phyloP scores from a whole-genome alignment of 2,888 invertebrate genomes.

The Agonopterix alstromeriana region DNA sequence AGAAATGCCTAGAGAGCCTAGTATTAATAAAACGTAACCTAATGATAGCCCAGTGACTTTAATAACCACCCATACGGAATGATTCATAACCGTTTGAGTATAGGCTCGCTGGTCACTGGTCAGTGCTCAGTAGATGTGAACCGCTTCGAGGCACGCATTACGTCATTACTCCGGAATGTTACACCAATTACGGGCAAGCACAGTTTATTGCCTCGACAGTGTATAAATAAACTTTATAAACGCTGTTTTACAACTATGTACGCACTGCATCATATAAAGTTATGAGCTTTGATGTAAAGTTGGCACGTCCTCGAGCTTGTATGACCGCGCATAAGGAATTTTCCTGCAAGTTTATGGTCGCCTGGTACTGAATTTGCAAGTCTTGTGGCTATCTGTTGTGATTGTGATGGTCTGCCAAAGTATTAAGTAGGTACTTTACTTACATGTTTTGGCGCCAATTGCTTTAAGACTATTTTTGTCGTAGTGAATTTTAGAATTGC shows the following conservation, averaged over 20 bases:
- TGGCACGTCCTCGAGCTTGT: too few relatives aligned
- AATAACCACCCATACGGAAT: slow-evolving; percentile 15
- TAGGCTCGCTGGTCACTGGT: slow-evolving; percentile 11
- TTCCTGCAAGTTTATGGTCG: neutral
- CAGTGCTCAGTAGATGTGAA: slow-evolving; percentile 18
- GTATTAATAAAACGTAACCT: neutral
- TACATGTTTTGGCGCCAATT: too few relatives aligned
- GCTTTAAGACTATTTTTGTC: too few relatives aligned
- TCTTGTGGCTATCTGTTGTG: too few relatives aligned
- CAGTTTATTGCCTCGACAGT: slow-evolving; percentile 22
- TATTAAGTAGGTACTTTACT: too few relatives aligned
- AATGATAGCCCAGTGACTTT: slow-evolving; percentile 11
- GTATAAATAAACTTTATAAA: slow-evolving; percentile 9
- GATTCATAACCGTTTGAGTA: slow-evolving; percentile 25
- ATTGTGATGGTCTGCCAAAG: too few relatives aligned
- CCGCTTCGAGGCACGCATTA: slow-evolving; percentile 22
- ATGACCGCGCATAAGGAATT: too few relatives aligned
- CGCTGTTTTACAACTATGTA: neutral
- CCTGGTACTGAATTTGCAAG: neutral
- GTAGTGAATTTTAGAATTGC: too few relatives aligned
- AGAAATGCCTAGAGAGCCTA: too few relatives aligned
- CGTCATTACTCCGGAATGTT: slow-evolving; percentile 48
- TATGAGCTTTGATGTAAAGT: neutral
- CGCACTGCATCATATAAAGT: neutral
- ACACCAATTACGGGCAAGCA: slow-evolving; percentile 36